phyloP scores from a whole-genome alignment of 2,113 vertebrate genomes.

The Pristiophorus japonicus region DNA sequence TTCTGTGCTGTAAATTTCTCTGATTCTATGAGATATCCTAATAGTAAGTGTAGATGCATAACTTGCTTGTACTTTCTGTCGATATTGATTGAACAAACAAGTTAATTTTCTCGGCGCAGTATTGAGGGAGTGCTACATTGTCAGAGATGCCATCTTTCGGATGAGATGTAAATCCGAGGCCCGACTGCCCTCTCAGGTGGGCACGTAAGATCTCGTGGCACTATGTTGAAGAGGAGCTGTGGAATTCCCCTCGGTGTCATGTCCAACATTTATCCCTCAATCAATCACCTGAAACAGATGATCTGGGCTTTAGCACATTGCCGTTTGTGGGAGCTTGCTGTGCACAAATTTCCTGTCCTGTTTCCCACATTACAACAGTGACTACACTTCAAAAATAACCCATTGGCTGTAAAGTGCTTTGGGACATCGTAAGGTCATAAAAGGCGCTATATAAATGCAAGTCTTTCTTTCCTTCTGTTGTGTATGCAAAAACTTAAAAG shows the following conservation, averaged over 20 bases:
- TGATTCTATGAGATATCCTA: too few species aligned
- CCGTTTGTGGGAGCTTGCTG: neutral
- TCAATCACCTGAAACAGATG: neutral
- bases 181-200: neutral
- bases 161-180: neutral
- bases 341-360: neutral
- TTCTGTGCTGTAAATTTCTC: too few species aligned
- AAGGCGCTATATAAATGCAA: too few species aligned
- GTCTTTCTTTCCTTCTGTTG: neutral
- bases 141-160: neutral
- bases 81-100: neutral
- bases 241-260: too few species aligned
- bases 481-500: too few species aligned
- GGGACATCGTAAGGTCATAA: neutral
- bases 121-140: neutral
- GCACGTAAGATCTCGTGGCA: neutral
- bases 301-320: neutral
- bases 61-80: neutral
- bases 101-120: neutral
- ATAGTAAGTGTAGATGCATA: neutral
- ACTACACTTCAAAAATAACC: neutral
- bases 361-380: neutral
- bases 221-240: neutral
- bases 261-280: neutral
- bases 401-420: neutral